Evolutionary conservation across 1,140 invertebrate species (phyloP).

Genomic region (Penaeus vannamei): DNA sequence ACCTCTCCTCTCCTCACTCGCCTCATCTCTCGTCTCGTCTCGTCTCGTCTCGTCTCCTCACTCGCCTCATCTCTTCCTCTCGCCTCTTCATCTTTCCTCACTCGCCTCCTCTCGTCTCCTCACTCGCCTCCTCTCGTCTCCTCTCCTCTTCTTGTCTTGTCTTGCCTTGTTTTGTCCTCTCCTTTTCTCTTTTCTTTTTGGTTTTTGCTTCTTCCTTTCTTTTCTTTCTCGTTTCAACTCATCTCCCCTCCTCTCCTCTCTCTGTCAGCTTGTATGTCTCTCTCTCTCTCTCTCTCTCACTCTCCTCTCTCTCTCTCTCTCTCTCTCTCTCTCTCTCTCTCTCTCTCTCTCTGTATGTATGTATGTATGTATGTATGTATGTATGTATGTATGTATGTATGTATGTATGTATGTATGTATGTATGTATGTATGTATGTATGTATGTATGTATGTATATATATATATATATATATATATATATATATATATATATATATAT

Average conservation of each 20-base stretch:
- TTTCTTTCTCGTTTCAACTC: not conserved
- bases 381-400: too few species aligned
- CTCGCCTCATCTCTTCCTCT: too few species aligned
- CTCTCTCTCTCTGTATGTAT: not conserved
- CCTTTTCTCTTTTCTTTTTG: not conserved
- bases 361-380: too few species aligned
- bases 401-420: too few species aligned
- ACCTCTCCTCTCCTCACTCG: not conserved
- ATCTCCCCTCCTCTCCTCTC: not conserved
- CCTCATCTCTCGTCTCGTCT: not conserved
- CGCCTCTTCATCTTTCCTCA: not conserved
- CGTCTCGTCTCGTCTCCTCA: not conserved
- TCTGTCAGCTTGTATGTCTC: not conserved
- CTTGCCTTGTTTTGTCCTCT: not conserved
- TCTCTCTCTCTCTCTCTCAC: not conserved
- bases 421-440: too few species aligned
- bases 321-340: constrained; percentile 12
- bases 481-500: too few species aligned
- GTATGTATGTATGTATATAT: too few species aligned
- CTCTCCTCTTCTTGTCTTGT: too few species aligned
- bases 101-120: too few species aligned
- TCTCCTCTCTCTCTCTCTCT: not conserved
- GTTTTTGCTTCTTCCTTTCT: not conserved
- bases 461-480: too few species aligned
- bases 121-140: not conserved